A percentile compares a stretch with the other conserved stretches of the same genome.
These are phyloP conservation scores for Eupristina koningsbergeri DNA, from an alignment of 1,140 invertebrate genomes.

Conservation along the genomic window DNA sequence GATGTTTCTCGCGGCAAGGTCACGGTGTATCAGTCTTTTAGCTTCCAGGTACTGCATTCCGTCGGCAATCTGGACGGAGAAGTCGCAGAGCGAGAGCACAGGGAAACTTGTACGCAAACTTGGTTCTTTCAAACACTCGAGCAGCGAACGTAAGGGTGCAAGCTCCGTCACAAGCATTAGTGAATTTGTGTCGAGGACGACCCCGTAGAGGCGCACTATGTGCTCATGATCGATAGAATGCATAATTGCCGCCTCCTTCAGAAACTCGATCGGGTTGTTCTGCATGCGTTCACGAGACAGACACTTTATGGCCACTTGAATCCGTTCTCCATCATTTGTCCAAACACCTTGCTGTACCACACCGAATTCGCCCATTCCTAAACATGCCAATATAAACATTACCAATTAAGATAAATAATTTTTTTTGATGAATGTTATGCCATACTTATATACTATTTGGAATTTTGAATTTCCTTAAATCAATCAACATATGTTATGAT, in stretches of 20 bases:
- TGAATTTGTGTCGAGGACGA: conserved; percentile 94
- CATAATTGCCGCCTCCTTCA: conserved; percentile 99
- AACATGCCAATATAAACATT: background rate
- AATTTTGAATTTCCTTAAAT: no score
- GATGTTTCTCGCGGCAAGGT: conserved; percentile 95
- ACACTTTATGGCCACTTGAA: conserved; percentile 98
- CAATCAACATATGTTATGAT: no score
- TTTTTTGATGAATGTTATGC: no score
- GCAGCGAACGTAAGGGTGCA: conserved; percentile 92
- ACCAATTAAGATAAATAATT: background rate
- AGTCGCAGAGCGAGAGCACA: conserved; percentile 90
- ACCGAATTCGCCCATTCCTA: conserved; percentile 95
- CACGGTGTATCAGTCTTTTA: conserved; percentile 94
- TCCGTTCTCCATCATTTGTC: conserved; percentile 94
- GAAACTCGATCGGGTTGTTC: conserved; percentile 95
- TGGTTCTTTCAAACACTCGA: conserved; percentile 96
- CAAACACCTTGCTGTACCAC: conserved; percentile 98
- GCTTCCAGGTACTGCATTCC: conserved; percentile 96
- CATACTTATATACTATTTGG: no score
- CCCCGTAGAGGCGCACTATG: conserved; percentile 96
- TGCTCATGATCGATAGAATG: conserved; percentile 97
- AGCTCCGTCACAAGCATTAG: conserved; percentile 98
- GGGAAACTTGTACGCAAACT: conserved; percentile 90
- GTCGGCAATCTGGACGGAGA: conserved; percentile 95
- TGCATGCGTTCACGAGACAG: conserved; percentile 94